These are phyloP conservation scores for Stigmatopora argus DNA, from an alignment of 2,113 vertebrate species.

Conservation along the genomic window DNA sequence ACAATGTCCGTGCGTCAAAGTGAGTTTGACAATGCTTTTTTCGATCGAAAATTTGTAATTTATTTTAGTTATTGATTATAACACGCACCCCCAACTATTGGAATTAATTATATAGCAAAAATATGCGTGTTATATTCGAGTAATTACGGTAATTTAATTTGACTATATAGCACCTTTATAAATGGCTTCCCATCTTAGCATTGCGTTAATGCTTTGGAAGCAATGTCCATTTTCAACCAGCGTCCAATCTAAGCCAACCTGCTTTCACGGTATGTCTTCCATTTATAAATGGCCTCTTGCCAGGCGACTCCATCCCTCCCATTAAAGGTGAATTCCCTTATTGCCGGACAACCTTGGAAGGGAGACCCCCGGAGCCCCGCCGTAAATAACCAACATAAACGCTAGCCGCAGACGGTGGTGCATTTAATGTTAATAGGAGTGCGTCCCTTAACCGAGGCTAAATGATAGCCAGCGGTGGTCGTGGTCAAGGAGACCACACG, in stretches of 20 bases:
- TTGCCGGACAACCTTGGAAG: constrained; percentile 27
- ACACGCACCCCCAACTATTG: too few relatives aligned
- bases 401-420: constrained; percentile 55
- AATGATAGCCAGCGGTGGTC: constrained; percentile 61
- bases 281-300: background rate
- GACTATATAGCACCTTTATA: too few relatives aligned
- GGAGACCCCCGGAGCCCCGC: constrained; percentile 38
- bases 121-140: too few relatives aligned
- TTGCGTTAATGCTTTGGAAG: too few relatives aligned
- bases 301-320: background rate
- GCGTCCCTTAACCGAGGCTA: constrained; percentile 67
- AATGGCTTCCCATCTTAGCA: too few relatives aligned
- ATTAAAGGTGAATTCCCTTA: background rate
- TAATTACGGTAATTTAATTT: too few relatives aligned
- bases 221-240: background rate
- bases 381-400: constrained; percentile 69
- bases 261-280: background rate
- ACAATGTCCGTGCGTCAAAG: too few relatives aligned
- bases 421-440: constrained; percentile 68
- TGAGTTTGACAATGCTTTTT: too few relatives aligned
- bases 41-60: too few relatives aligned
- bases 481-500: constrained; percentile 46
- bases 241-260: background rate
- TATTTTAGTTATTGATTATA: too few relatives aligned
- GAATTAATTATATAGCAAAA: too few relatives aligned